phyloP scores from a whole-genome alignment of 2,888 invertebrate genomes.

The Thymelicus sylvestris region DNA sequence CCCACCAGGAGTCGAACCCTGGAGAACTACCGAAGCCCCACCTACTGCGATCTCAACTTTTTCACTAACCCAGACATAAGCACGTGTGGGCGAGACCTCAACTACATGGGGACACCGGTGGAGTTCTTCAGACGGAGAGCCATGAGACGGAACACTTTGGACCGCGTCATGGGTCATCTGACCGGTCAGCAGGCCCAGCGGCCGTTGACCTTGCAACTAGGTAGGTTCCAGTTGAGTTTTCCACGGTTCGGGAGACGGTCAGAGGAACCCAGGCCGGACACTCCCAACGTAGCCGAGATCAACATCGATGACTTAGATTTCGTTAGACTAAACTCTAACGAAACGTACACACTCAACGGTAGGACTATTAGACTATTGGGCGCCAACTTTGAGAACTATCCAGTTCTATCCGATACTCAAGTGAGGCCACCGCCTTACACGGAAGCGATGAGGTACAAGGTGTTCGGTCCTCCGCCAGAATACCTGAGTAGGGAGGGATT shows the following conservation, averaged over 20 bases:
- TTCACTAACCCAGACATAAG: constrained; percentile 55
- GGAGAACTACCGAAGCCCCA: constrained; percentile 63
- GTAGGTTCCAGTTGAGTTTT: constrained; percentile 68
- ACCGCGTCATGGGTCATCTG: constrained; percentile 60
- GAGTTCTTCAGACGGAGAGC: constrained; percentile 58
- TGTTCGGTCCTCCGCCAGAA: constrained; percentile 77
- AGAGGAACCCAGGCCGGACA: constrained; percentile 60
- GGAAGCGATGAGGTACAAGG: constrained; percentile 70
- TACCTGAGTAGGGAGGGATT: constrained; percentile 65
- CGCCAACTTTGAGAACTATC: constrained; percentile 70
- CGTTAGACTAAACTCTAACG: constrained; percentile 61
- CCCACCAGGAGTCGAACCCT: constrained; percentile 51
- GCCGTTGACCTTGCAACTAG: constrained; percentile 67
- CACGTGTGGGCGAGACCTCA: constrained; percentile 57
- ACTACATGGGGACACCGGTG: constrained; percentile 62
- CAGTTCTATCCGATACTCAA: constrained; percentile 49
- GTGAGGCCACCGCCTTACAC: constrained; percentile 70
- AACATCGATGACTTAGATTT: constrained; percentile 69
- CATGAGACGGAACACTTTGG: constrained; percentile 56
- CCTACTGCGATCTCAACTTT: constrained; percentile 61
- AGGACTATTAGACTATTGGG: constrained; percentile 73
- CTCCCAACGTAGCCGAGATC: constrained; percentile 71
- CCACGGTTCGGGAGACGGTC: constrained; percentile 59
- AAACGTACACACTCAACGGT: constrained; percentile 77
- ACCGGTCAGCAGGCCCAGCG: constrained; percentile 50